Conservation (phyloP, 1,140 invertebrate species). For the Bombyx mori region DNA sequence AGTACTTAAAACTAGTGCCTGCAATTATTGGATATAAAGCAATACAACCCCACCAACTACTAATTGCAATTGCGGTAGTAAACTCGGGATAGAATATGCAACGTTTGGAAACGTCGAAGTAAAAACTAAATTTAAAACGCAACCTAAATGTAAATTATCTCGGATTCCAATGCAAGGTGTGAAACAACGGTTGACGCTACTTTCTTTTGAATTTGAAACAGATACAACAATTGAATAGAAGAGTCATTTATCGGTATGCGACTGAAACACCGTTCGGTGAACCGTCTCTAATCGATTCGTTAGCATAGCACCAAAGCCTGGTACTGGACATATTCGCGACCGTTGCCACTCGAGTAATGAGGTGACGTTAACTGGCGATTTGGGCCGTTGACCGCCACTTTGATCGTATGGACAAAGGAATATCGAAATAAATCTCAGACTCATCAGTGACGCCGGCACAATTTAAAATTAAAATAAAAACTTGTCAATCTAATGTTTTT, state of each 20-base stretch:
- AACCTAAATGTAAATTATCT: too few species aligned
- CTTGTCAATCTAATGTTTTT: too few species aligned
- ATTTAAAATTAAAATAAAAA: too few species aligned
- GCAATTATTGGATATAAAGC: too few species aligned
- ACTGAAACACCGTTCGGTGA: slow-evolving; percentile 13
- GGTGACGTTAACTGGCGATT: slow-evolving; percentile 32
- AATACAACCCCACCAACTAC: too few species aligned
- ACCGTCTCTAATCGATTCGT: slow-evolving; percentile 43
- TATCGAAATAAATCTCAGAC: background rate
- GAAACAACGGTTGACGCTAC: background rate
- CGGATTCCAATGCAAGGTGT: background rate
- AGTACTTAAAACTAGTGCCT: too few species aligned
- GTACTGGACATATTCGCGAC: slow-evolving; percentile 33
- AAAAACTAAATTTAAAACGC: too few species aligned
- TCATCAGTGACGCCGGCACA: too few species aligned
- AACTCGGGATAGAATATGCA: too few species aligned
- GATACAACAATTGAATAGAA: slow-evolving; percentile 5
- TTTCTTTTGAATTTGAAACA: background rate
- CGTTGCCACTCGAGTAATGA: slow-evolving; percentile 21
- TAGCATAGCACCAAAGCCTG: slow-evolving; percentile 35
- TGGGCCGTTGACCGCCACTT: slow-evolving; percentile 35
- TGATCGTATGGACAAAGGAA: slow-evolving; percentile 28
- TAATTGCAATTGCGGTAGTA: too few species aligned
- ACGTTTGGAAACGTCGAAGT: too few species aligned
- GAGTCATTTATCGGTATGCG: slow-evolving; percentile 15